A percentile compares a stretch with the other conserved stretches of the same genome.
phyloP scores from a whole-genome alignment of 2,888 invertebrate genomes.

The Craniophora ligustri region DNA sequence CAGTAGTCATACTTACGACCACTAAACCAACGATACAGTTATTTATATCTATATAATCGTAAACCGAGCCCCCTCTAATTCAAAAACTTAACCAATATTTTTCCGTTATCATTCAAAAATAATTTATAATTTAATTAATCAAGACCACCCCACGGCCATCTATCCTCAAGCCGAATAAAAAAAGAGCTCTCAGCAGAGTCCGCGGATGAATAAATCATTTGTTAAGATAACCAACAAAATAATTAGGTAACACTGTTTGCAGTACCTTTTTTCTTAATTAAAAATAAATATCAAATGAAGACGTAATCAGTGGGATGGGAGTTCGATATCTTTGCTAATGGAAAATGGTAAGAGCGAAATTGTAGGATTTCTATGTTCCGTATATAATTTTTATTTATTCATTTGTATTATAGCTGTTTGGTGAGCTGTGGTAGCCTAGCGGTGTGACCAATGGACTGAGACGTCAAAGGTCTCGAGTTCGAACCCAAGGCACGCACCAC shows the following conservation, averaged over 20 bases:
- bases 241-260: constrained; percentile 74
- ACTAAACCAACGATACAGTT: too few species aligned
- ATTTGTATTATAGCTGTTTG: background rate
- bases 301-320: constrained; percentile 64
- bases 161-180: constrained; percentile 68
- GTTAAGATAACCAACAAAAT: constrained; percentile 82
- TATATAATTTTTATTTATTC: background rate
- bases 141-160: constrained; percentile 64
- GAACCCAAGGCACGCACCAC: too few species aligned
- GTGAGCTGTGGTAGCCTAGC: too few species aligned
- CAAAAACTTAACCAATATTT: constrained; percentile 55
- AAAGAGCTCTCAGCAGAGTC: constrained; percentile 55
- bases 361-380: constrained; percentile 24
- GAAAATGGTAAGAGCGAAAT: constrained; percentile 15
- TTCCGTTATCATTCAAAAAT: constrained; percentile 58
- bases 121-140: constrained; percentile 74
- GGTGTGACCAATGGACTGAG: too few species aligned
- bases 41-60: background rate
- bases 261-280: constrained; percentile 82
- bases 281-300: constrained; percentile 86
- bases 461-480: too few species aligned
- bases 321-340: constrained; percentile 49
- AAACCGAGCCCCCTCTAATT: constrained; percentile 6
- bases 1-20: too few species aligned
- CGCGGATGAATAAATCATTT: constrained; percentile 80